Evolutionary conservation across 2,797 vertebrate genomes (phyloP), one percentile per base, ranked within the genome.

Genomic region (Pangasius sanitwongsei): DNA sequence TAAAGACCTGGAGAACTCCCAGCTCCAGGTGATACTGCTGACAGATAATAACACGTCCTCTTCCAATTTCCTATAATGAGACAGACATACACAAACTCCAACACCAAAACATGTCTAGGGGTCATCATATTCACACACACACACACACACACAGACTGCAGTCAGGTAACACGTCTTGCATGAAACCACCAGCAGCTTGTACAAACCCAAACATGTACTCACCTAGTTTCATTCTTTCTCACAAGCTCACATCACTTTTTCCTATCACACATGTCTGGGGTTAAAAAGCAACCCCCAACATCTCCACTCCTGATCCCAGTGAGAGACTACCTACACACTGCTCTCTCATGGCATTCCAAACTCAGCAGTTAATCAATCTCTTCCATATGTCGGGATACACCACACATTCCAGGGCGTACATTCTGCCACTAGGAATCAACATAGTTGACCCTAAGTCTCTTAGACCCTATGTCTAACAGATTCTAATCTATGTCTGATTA

Each of bases 321-420:
- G 48, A 53, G 53, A 53, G 28, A 28, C 84, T 85, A 67, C 50
- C 77, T 65, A 50, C 65, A 12, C 48, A 23, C 28, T 28, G 7
- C 74, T 31, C 78, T 28, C 88, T 59, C 70, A 41, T 16, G 5
- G 63, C 86, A 90, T 90, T 90, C 89, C 89, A 87, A 53, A 57
- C 89, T 28, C 82, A 87, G 89, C 86, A 85, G 89, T 50, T 80
- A 81, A 90, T 90, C 86, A 31, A 90, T 90, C 74, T 80, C 50
- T 87, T 87, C 89, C 86, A 90, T 90, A 90, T 90, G 89, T 83
- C 41, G 53, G 37, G 72, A 48, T 72, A 20, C 86, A 72, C 74
- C 0, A 48, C 86, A 85, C 72, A 65, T 87, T 65, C 57, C 48
- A 69, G 23, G n/a, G 53, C 16, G 23, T 65, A 55, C 25, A n/a